Evolutionary conservation across 37 sponge, comb jelly and placozoan species (phyloP).

Genomic region (Petrosia ficiformis): DNA sequence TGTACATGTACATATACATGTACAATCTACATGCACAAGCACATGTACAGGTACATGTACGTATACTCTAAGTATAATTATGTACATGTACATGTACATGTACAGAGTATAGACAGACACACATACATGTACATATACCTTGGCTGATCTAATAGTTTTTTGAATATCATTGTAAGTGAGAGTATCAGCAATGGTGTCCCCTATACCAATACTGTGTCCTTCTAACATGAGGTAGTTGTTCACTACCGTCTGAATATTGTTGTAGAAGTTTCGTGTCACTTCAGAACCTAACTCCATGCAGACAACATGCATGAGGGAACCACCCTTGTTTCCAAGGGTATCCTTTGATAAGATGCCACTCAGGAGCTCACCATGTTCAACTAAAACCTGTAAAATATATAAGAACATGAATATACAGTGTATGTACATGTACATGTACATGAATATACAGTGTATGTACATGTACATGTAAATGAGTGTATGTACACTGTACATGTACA

Average conservation of each 20-base stretch:
- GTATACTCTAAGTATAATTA: too few relatives aligned
- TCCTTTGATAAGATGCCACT: slow-evolving; percentile 96
- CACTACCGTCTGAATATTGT: slow-evolving; percentile 94
- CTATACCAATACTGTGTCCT: slow-evolving; percentile 99
- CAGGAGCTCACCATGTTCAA: slow-evolving; percentile 91
- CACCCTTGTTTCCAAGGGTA: slow-evolving; percentile 90
- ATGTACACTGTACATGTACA: not conserved
- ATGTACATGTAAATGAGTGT: too few relatives aligned
- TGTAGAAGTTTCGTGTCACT: slow-evolving; percentile 86
- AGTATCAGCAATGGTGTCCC: slow-evolving; percentile 98
- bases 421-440: not conserved
- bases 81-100: too few relatives aligned
- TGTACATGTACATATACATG: too few relatives aligned
- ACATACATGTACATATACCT: slow-evolving; percentile 67
- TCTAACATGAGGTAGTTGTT: slow-evolving; percentile 96
- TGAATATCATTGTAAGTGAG: slow-evolving; percentile 94
- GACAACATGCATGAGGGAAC: slow-evolving; percentile 94
- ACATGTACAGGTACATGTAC: too few relatives aligned
- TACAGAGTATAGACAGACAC: too few relatives aligned
- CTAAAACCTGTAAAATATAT: slow-evolving; percentile 69
- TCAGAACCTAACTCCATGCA: slow-evolving; percentile 87
- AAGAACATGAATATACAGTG: not conserved
- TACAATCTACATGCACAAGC: too few relatives aligned
- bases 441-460: too few relatives aligned
- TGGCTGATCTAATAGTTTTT: slow-evolving; percentile 90